Percentiles rank a stretch among this genome's conserved stretches.
These are phyloP conservation scores for Haliclona indistincta DNA, from an alignment of 37 sponge, comb jelly and placozoan genomes.

Conservation along the genomic window DNA sequence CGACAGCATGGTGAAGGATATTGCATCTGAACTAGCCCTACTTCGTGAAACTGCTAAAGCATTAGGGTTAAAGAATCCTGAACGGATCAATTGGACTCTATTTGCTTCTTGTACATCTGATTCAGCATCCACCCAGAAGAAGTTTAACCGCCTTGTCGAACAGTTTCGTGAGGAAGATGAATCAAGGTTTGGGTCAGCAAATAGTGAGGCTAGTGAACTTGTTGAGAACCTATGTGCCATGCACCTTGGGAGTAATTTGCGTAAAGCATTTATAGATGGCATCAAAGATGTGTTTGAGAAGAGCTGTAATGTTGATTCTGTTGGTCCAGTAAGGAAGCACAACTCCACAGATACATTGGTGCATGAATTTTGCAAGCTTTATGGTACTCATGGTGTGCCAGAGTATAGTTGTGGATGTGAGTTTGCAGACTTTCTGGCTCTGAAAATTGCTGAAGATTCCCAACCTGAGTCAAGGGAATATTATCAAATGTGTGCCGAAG, in stretches of 20 bases:
- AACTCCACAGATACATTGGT: constrained; percentile 10
- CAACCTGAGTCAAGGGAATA: neutral
- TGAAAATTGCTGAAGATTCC: neutral
- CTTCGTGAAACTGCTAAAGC: constrained; percentile 12
- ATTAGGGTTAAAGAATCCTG: constrained; percentile 3
- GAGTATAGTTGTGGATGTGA: constrained; percentile 19
- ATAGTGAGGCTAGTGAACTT: neutral
- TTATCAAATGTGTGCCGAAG: neutral
- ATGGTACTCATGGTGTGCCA: constrained; percentile 14
- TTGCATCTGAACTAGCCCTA: neutral
- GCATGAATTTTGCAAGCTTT: constrained; percentile 46
- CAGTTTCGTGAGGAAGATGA: constrained; percentile 11
- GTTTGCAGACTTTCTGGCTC: constrained; percentile 32
- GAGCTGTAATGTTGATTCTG: neutral
- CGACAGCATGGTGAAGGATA: constrained; percentile 11
- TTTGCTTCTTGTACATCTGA: constrained; percentile 9
- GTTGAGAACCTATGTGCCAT: constrained; percentile 33
- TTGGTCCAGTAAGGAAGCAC: no score
- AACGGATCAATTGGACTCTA: constrained; percentile 23
- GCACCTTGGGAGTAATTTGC: constrained; percentile 32
- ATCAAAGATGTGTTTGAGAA: neutral
- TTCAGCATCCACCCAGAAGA: constrained; percentile 23
- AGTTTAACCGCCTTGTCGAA: constrained; percentile 15
- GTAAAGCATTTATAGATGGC: constrained; percentile 37
- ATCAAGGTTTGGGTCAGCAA: constrained; percentile 8